Percentiles rank a stretch among this genome's conserved stretches.
These are phyloP conservation scores for Dromas ardeola DNA, from an alignment of 2,113 vertebrate species.

Conservation along the genomic window DNA sequence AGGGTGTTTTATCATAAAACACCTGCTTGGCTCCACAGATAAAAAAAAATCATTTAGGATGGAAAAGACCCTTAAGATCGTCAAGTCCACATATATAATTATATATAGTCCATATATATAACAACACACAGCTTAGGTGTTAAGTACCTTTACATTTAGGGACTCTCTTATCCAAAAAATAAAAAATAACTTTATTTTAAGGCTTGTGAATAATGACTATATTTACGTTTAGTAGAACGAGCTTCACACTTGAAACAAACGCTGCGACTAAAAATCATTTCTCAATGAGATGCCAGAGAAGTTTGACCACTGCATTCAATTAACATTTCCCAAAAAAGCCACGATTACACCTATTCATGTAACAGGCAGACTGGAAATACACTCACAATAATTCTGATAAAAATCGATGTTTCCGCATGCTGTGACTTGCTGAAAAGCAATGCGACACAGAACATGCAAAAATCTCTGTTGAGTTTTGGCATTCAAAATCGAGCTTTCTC, in stretches of 20 bases:
- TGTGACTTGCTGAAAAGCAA: neutral
- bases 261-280: neutral
- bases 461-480: neutral
- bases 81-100: too few relatives aligned
- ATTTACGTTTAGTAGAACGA: neutral
- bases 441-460: too few relatives aligned
- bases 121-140: neutral
- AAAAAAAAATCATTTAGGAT: neutral
- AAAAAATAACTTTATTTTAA: neutral
- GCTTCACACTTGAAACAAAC: neutral
- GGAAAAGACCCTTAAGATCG: neutral
- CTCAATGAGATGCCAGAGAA: too few relatives aligned
- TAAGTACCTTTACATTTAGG: neutral
- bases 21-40: neutral
- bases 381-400: neutral
- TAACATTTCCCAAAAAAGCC: neutral
- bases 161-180: neutral
- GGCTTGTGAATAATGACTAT: neutral
- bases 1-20: neutral
- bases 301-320: neutral
- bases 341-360: fast-evolving
- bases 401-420: neutral
- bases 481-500: neutral
- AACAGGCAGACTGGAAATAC: neutral
- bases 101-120: too few relatives aligned